These are phyloP conservation scores for Anthopleura xanthogrammica DNA, from an alignment of 92 coral and sea anemone genomes.

Conservation along the genomic window DNA sequence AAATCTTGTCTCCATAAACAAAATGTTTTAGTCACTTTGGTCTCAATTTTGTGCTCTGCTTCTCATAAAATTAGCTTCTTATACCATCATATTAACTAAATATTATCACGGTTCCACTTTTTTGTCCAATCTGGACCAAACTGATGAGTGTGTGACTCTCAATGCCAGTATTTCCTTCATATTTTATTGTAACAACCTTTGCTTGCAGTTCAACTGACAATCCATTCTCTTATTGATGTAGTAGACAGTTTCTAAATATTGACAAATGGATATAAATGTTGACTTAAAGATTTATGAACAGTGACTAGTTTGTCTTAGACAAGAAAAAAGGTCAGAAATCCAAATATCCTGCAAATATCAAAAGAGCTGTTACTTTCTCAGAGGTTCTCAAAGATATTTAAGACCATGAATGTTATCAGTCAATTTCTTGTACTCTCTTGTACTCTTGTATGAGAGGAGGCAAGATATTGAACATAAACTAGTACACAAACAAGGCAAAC, in stretches of 20 bases:
- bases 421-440: background rate
- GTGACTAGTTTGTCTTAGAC: background rate
- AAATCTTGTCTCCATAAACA: too few species aligned
- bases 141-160: background rate
- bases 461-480: background rate
- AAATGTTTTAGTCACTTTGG: too few species aligned
- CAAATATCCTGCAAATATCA: background rate
- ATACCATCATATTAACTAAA: too few species aligned
- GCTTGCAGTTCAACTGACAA: background rate
- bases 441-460: background rate
- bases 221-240: background rate
- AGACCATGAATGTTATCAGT: background rate
- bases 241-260: conserved; percentile 7
- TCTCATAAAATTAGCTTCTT: too few species aligned
- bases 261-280: conserved; percentile 9
- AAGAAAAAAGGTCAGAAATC: background rate
- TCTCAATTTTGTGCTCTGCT: too few species aligned
- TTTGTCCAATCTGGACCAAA: background rate
- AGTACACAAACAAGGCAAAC: background rate
- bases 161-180: background rate
- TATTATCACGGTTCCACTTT: background rate
- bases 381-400: background rate
- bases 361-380: background rate
- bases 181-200: background rate
- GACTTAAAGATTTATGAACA: conserved; percentile 4